Base-by-base conservation (phyloP, 1,140 invertebrate species). In the Pseudomyrmex cubaensis region DNA sequence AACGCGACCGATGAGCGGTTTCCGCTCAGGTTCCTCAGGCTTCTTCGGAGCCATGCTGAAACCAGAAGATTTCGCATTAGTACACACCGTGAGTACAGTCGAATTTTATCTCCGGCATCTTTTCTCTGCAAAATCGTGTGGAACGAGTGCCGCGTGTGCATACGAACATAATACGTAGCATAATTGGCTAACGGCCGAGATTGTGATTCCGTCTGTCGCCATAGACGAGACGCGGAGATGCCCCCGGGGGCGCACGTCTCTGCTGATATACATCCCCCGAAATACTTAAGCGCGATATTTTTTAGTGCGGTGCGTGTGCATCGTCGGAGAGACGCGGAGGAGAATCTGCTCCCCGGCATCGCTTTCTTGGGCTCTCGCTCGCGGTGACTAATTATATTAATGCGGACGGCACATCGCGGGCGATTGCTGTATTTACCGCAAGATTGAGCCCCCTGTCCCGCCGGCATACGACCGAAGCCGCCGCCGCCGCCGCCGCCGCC, bases 1-100 rank as follows among this genome's bases (percentile, higher is more conserved):
- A 64, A 99, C 97, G 88, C 99, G 96, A 15, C 99, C 99, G 93
- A 99, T 98, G n/a, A 99, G 95, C 48, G 98, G 97, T 89, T 98
- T 98, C 87, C 96, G 96, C 91, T 98, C 97, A 0, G 97, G 97
- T 90, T 97, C 97, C 89, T 97, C 97, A 73, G 98, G 97, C 95
- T 99, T 99, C 95, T 99, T 99, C 9, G 98, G 98, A 89, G 98
- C 96, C 98, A 99, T 99, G 89, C 95, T 96, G 3, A 91, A 83
- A 52, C 66, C 12, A 73, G 48, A 17, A 44, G 8, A 59, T 15
- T 9, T 78, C 5, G 59, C 56, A 13, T 80, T 48, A 70, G 48
- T 70, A 78, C 13, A 44, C n/a, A 35, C 35, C 35, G 35, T 9
- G 2, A 46, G 15, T 63, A 22, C 9, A 44, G 4, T 4, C 17